Base-by-base conservation (phyloP, 2,888 invertebrate genomes). In the Oegoconia quadripuncta region DNA sequence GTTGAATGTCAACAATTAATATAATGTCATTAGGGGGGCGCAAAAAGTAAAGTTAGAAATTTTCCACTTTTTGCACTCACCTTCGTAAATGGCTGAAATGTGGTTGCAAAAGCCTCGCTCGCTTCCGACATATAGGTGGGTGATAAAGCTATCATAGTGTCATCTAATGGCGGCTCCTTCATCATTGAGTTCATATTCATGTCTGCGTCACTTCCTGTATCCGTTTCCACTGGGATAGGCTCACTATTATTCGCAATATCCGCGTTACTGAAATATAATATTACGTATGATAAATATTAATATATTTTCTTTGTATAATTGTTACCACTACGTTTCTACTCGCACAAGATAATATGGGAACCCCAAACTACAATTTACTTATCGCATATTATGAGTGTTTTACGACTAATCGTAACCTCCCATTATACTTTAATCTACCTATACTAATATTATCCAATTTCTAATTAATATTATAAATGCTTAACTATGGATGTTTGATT, bases 221-320 rank as follows among this genome's bases (percentile, higher is more conserved):
- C 35, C 2, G 74, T 75, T 1, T 35, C 29, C 3, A 78, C 75
- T 0, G n/a, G 39, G 0, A 23, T 43, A 22, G 64, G 66, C 38
- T 80, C 79, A 34, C 58, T 76, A 41, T 90, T 90, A 52, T 91
- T 92, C 37, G 91, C 88, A 3, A 95, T 91, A 57, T 95, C 95
- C 0, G 90, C 83, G 55, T 93, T 92, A 69, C 93, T 93, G 58
- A 12, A 78, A 79, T 23, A 31, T 11, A 1, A 12, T 13, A 23
- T 9, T 8, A 6, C 12, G 2, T 26, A 11, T 6, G 3, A 9
- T 9, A 7, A 25, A 3, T 3, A 3, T 9, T 3, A 25, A 25
- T 9, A 25, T 3, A 9, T 6, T 25, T 8, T 25, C 9, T 8
- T 25, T 3, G 18, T 18, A 18, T 7, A 4, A n/a, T n/a, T n/a